Evolutionary conservation across 2,888 invertebrate genomes (phyloP), one percentile per base, ranked within the genome.

Genomic region (Heliconius cydno): DNA sequence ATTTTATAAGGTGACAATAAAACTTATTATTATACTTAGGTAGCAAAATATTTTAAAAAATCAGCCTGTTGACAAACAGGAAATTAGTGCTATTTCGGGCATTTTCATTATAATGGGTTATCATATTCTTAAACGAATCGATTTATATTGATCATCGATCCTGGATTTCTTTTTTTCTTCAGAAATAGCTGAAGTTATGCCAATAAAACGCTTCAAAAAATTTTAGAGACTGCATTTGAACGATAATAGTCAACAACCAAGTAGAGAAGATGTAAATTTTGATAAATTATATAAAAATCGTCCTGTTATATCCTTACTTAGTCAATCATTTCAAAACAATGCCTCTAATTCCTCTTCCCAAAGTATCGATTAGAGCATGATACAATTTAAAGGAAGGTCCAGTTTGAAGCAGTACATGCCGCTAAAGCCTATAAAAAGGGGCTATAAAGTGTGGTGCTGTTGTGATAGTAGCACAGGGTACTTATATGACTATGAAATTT

Each of bases 361-460:
- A 66, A 78, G 72, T 66, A 73, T 78, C 34, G 34, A 34, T 34
- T 52, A 78, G 65, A 52, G 30, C 63, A 79, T 71, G 65, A 65
- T 78, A 82, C 83, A 74, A 83, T 87, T 85, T 78, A 86, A 86
- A 81, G 85, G 85, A 66, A 75, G 83, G 67, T 82, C 34, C 82
- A 67, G 66, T 41, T 70, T 85, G 77, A 87, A 84, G 78, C 85
- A 86, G 70, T 86, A 86, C 72, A 85, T 86, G 85, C 85, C 85
- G 3, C 73, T 82, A 41, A 87, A 87, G 74, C 86, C 85, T 2
- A 82, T 86, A 71, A 86, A 86, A 81, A 75, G 85, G 65, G 85
- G 85, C 46, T 86, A 81, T 72, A 87, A 87, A 79, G 80, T 85
- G 13, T 86, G 87, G 85, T 82, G 82, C 28, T 80, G 85, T 34